Percentiles rank a stretch among this genome's conserved stretches.
Conservation (phyloP, 2,113 vertebrate species). For the Calypte anna region DNA sequence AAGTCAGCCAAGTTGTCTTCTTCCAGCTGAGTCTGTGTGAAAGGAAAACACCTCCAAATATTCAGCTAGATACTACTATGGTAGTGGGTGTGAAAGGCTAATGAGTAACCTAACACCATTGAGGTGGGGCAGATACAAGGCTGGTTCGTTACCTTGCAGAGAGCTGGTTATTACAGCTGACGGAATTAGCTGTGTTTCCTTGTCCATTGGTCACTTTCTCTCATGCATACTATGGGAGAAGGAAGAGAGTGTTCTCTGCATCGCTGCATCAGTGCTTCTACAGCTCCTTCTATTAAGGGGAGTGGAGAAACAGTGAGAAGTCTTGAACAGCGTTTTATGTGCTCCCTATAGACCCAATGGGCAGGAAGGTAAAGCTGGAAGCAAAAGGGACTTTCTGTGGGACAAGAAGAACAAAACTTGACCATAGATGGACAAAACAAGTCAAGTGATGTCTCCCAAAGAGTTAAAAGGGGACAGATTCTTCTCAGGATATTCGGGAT, state of each 20-base stretch:
- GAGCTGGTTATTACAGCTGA: slow-evolving; percentile 63
- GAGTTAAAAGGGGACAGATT: background rate
- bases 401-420: background rate
- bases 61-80: background rate
- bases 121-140: slow-evolving; percentile 53
- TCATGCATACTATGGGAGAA: slow-evolving; percentile 70
- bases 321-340: slow-evolving; percentile 6
- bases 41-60: background rate
- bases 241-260: slow-evolving; percentile 62
- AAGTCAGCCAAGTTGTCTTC: background rate
- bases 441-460: background rate
- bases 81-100: background rate
- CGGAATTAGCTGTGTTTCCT: slow-evolving; percentile 56
- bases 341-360: slow-evolving; percentile 9
- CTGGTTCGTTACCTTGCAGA: slow-evolving; percentile 68
- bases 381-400: background rate
- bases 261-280: slow-evolving; percentile 68
- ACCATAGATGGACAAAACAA: background rate
- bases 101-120: background rate
- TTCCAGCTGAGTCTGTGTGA: background rate
- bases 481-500: background rate
- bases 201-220: slow-evolving; percentile 65
- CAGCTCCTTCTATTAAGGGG: slow-evolving; percentile 67
- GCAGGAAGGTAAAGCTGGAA: background rate
- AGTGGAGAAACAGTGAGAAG: slow-evolving; percentile 65